Evolutionary conservation across 37 sponge, comb jelly and placozoan species (phyloP).

Genomic region (Crambe crambe): DNA sequence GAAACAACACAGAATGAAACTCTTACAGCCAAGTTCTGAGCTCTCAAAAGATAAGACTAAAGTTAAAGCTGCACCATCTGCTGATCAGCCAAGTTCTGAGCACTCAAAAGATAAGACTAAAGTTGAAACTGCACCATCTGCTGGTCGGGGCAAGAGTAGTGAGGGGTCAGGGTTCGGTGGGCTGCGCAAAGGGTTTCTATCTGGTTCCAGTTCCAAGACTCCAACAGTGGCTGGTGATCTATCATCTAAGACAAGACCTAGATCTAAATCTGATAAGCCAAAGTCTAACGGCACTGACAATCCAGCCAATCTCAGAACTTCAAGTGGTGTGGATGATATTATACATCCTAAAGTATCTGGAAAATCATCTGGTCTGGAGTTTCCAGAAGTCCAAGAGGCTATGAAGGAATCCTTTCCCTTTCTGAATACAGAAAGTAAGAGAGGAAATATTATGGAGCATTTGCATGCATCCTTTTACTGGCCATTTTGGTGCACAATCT

Average conservation of each 20-base stretch:
- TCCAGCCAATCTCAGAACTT: not conserved
- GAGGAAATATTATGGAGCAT: not conserved
- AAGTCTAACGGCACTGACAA: not conserved
- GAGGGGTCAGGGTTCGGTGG: constrained; percentile 52
- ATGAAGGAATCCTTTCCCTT: constrained; percentile 57
- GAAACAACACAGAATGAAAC: not conserved
- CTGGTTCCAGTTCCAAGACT: not conserved
- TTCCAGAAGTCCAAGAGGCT: constrained; percentile 72
- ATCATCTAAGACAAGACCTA: not conserved
- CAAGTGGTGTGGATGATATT: constrained; percentile 9
- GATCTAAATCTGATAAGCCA: not conserved
- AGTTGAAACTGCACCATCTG: not conserved
- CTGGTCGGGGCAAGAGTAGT: too few species aligned
- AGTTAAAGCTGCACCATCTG: not conserved
- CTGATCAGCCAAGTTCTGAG: not conserved
- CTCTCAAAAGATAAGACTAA: not conserved
- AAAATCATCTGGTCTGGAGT: constrained; percentile 17
- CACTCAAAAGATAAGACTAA: not conserved
- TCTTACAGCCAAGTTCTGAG: too few species aligned
- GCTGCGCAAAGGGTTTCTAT: constrained; percentile 79
- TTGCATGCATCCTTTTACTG: too few species aligned
- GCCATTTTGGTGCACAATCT: too few species aligned
- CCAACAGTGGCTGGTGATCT: not conserved
- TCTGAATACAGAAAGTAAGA: constrained; percentile 34
- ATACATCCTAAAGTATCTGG: constrained; percentile 27